Percentiles rank a stretch among this genome's conserved stretches.
Conservation (phyloP, 2,797 vertebrate species). For the Mastacembelus armatus region DNA sequence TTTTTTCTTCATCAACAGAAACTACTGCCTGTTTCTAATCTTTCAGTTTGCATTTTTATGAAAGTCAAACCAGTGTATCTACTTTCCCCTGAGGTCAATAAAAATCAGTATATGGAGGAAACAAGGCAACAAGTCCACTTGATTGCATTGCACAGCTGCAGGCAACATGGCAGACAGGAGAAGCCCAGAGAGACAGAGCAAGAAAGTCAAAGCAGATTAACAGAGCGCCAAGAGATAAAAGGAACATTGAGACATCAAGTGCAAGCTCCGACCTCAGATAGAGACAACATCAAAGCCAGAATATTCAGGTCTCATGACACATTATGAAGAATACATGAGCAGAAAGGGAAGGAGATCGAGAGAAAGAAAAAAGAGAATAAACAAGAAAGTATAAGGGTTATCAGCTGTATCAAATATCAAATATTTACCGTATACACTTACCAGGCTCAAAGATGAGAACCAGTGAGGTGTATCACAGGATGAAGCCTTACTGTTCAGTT, state of each 20-base stretch:
- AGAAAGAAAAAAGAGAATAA: slow-evolving; percentile 58
- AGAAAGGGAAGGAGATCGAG: slow-evolving; percentile 45
- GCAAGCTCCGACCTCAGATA: slow-evolving; percentile 67
- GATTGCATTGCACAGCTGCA: slow-evolving; percentile 1
- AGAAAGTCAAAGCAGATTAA: slow-evolving; percentile 71
- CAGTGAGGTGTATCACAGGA: slow-evolving; percentile 24
- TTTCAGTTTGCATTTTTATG: background rate
- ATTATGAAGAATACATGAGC: slow-evolving; percentile 69
- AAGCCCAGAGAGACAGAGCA: slow-evolving; percentile 48
- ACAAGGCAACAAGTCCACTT: slow-evolving; percentile 20
- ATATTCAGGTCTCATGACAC: slow-evolving; percentile 74
- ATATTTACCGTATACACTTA: slow-evolving; percentile 70
- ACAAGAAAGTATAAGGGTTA: slow-evolving; percentile 61
- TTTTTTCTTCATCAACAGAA: background rate
- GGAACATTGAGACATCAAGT: slow-evolving; percentile 73
- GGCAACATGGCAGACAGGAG: slow-evolving; percentile 67
- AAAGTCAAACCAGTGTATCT: slow-evolving; percentile 12
- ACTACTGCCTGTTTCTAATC: background rate
- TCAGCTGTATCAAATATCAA: slow-evolving; percentile 58
- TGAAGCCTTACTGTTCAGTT: slow-evolving; percentile 7
- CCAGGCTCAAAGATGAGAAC: slow-evolving; percentile 58
- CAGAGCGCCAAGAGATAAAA: slow-evolving; percentile 65
- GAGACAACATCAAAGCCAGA: slow-evolving; percentile 75
- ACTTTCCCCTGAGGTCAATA: background rate
- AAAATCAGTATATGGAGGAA: slow-evolving; percentile 19